A percentile compares a stretch with the other conserved stretches of the same genome.
phyloP scores from a whole-genome alignment of 2,113 vertebrate species.

The Hipposideros armiger region DNA sequence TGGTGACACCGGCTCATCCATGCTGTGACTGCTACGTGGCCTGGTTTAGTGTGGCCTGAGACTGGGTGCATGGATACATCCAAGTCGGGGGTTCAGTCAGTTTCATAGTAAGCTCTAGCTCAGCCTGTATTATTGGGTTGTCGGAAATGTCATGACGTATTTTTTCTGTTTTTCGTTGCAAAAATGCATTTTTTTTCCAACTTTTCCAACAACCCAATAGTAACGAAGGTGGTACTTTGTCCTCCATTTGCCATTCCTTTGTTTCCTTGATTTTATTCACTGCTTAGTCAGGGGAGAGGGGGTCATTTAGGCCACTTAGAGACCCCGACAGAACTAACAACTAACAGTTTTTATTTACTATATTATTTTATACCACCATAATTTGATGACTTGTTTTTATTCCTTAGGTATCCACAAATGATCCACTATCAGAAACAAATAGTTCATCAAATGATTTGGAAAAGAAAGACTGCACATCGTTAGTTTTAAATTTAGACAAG shows the following conservation, averaged over 20 bases:
- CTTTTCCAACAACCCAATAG: too few relatives aligned
- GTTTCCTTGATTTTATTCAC: slow-evolving; percentile 34
- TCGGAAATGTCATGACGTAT: too few relatives aligned
- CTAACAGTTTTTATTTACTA: background rate
- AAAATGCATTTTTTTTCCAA: too few relatives aligned
- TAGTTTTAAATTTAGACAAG: slow-evolving; percentile 71
- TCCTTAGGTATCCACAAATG: slow-evolving; percentile 15
- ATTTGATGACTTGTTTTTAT: slow-evolving; percentile 62
- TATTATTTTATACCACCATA: slow-evolving; percentile 10
- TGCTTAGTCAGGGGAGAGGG: background rate
- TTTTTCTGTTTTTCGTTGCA: too few relatives aligned
- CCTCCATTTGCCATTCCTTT: background rate
- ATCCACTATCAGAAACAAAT: slow-evolving; percentile 60
- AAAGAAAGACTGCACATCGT: slow-evolving; percentile 56
- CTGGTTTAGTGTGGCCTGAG: background rate
- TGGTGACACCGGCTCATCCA: background rate
- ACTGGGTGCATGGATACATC: background rate
- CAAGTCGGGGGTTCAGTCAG: background rate
- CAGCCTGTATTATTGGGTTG: background rate
- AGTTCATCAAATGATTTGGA: slow-evolving; percentile 34
- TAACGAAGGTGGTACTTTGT: background rate
- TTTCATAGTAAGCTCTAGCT: background rate
- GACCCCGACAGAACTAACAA: background rate
- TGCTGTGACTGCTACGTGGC: background rate
- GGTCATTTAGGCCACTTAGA: background rate